Percentiles rank a stretch among this genome's conserved stretches.
phyloP scores from a whole-genome alignment of 2,888 invertebrate species.

The Xestia c-nigrum region DNA sequence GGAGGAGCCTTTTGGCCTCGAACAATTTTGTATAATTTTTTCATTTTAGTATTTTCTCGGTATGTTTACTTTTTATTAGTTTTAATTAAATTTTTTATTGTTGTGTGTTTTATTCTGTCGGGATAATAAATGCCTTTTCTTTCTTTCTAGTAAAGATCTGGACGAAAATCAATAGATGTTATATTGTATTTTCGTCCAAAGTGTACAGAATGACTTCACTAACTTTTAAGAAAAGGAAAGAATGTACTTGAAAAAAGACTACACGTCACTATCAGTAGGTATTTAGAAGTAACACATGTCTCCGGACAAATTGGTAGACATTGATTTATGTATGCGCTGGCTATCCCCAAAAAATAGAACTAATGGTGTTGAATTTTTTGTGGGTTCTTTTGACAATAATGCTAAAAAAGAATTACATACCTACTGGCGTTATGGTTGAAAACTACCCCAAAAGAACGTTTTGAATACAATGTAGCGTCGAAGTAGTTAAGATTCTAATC shows the following conservation, averaged over 20 bases:
- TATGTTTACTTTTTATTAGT: too few species aligned
- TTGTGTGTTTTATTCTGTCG: too few species aligned
- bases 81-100: too few species aligned
- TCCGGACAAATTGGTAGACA: constrained; percentile 39
- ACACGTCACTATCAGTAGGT: constrained; percentile 2
- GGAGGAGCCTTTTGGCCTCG: too few species aligned
- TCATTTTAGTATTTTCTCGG: too few species aligned
- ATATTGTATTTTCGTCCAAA: not conserved
- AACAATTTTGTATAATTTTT: too few species aligned
- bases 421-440: not conserved
- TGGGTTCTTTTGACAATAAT: not conserved
- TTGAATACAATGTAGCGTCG: not conserved
- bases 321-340: constrained; percentile 46
- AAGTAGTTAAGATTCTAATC: not conserved
- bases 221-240: constrained; percentile 12
- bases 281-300: constrained; percentile 34
- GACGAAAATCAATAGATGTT: not conserved
- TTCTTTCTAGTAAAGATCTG: not conserved
- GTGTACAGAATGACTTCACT: not conserved
- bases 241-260: too few species aligned
- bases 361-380: constrained; percentile 1
- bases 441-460: not conserved
- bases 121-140: too few species aligned
- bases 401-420: not conserved
- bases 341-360: not conserved